Evolutionary conservation across 2,113 vertebrate genomes (phyloP).

Genomic region (Peromyscus polionotus): DNA sequence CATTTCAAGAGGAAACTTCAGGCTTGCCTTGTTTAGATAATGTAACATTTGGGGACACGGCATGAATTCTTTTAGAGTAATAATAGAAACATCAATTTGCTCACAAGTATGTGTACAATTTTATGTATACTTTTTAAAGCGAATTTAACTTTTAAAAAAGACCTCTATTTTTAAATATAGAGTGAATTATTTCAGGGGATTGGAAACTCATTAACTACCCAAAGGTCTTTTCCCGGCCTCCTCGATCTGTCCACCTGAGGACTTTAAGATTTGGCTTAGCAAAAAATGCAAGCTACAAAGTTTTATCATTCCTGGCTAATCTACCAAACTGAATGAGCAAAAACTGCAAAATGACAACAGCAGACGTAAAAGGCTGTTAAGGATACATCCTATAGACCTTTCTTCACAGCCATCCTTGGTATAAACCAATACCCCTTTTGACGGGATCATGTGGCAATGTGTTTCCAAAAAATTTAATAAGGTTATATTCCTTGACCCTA

Average conservation of each 20-base stretch:
- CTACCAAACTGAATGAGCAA: slow-evolving; percentile 59
- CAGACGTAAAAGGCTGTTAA: background rate
- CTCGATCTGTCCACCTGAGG: background rate
- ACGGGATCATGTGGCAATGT: background rate
- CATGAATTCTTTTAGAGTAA: slow-evolving; percentile 55
- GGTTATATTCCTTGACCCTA: background rate
- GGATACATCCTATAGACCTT: background rate
- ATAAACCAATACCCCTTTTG: background rate
- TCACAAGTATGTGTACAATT: background rate
- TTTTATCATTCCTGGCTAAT: slow-evolving; percentile 49
- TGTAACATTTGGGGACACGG: background rate
- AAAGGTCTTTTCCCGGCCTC: slow-evolving; percentile 1
- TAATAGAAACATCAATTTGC: slow-evolving; percentile 40
- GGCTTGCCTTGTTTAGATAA: slow-evolving; percentile 56
- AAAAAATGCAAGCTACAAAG: slow-evolving; percentile 60
- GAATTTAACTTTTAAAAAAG: background rate
- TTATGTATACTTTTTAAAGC: background rate
- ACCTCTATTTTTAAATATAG: background rate
- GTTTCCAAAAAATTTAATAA: slow-evolving; percentile 43
- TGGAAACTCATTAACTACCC: slow-evolving; percentile 24
- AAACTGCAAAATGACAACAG: slow-evolving; percentile 11
- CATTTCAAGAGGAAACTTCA: slow-evolving; percentile 54
- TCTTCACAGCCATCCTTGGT: too few species aligned
- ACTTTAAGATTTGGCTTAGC: slow-evolving; percentile 32
- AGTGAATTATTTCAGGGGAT: background rate